Conservation (phyloP, 2,888 invertebrate genomes). For the Eudasyphora cyanicolor region DNA sequence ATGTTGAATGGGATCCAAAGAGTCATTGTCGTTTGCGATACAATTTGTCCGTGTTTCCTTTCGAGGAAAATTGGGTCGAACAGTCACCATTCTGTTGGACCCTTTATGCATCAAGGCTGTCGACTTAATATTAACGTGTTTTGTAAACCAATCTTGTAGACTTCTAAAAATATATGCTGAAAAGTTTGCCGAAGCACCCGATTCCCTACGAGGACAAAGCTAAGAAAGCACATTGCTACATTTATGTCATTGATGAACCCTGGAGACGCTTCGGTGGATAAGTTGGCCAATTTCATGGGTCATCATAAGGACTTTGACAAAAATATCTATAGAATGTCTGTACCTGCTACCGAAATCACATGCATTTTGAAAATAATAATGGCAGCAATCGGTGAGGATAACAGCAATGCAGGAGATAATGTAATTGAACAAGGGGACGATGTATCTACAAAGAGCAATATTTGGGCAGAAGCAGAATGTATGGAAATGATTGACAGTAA, state of each 20-base stretch:
- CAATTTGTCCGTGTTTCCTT: too few species aligned
- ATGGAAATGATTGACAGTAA: too few species aligned
- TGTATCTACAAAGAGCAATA: too few species aligned
- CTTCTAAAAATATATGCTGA: conserved; percentile 13
- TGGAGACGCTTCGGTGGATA: conserved; percentile 30
- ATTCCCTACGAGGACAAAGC: conserved; percentile 33
- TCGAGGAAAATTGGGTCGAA: conserved; percentile 33
- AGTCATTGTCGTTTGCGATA: too few species aligned
- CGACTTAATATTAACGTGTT: conserved; percentile 29
- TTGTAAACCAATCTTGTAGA: conserved; percentile 16
- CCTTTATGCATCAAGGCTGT: conserved; percentile 21
- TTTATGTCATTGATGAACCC: conserved; percentile 30
- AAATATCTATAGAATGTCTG: conserved; percentile 32
- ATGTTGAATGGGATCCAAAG: not conserved
- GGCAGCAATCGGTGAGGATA: conserved; percentile 22
- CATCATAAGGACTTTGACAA: conserved; percentile 44
- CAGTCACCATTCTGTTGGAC: conserved; percentile 6
- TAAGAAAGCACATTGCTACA: conserved; percentile 40
- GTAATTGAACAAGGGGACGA: not conserved
- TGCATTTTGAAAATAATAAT: conserved; percentile 27
- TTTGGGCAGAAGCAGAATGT: too few species aligned
- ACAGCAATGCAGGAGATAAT: not conserved
- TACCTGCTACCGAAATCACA: conserved; percentile 28
- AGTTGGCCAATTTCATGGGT: conserved; percentile 47
- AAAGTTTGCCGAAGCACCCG: conserved; percentile 31